Evolutionary conservation across 1,140 invertebrate species (phyloP).

Genomic region (Brachystomella parvula): DNA sequence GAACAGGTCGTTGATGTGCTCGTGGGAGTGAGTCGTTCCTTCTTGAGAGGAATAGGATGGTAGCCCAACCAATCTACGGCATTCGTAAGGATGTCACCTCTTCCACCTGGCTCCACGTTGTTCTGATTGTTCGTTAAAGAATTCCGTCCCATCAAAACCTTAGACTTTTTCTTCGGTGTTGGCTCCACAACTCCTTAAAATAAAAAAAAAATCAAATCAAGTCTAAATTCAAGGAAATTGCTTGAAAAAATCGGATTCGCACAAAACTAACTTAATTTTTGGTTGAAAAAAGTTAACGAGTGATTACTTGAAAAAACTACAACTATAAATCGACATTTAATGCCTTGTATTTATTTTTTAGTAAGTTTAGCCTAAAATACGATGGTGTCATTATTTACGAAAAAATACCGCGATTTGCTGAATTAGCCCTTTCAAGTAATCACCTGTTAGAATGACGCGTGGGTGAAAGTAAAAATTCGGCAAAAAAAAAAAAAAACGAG

Average conservation of each 20-base stretch:
- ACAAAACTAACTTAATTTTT: too few species aligned
- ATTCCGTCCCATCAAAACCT: background rate
- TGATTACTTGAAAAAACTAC: background rate
- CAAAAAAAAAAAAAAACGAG: background rate
- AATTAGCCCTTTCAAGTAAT: background rate
- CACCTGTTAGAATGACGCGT: background rate
- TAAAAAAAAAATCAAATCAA: background rate
- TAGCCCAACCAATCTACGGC: conserved; percentile 36
- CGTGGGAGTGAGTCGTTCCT: conserved; percentile 17
- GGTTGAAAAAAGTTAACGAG: background rate
- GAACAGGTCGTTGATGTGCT: conserved; percentile 16
- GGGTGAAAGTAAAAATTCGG: background rate
- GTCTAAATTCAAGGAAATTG: background rate
- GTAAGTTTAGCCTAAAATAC: background rate
- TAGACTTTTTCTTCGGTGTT: conserved; percentile 1
- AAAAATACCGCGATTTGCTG: background rate
- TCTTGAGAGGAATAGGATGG: conserved; percentile 35
- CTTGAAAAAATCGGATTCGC: background rate
- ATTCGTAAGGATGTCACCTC: conserved; percentile 11
- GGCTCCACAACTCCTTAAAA: background rate
- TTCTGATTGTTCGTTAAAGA: background rate
- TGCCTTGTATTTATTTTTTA: background rate
- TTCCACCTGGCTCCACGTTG: background rate
- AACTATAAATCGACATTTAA: background rate
- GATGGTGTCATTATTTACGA: background rate